Base-by-base conservation (phyloP, 2,888 invertebrate genomes). In the Habrosyne pyritoides region DNA sequence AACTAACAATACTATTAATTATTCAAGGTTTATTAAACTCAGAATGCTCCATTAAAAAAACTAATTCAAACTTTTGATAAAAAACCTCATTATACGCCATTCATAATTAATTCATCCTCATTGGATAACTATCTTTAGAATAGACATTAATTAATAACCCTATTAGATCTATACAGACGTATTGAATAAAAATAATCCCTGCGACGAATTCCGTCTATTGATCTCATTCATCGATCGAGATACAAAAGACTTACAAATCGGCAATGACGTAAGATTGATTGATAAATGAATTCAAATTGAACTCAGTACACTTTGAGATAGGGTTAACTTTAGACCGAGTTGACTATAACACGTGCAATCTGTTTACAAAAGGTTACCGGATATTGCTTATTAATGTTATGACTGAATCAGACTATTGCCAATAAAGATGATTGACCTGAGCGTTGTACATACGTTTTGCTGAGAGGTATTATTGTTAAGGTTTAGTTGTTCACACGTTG, bases 331-430 rank as follows among this genome's bases (percentile, higher is more conserved):
- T 81, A 7, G 53, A 42, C 0, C 63, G 61, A 18, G 12, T 21
- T 26, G 48, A 33, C 28, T 51, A 57, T 50, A 69, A 85, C 88
- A 88, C 87, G 86, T 87, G 84, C 81, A 84, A 78, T 82, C 73
- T 75, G 81, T 81, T 77, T 79, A 80, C 73, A 42, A 84, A 87
- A 87, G 83, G 85, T 82, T 82, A 86, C 69, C 85, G 90, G 90
- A 91, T 91, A 91, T 90, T 73, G 79, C 83, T 88, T 88, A 89
- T 89, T 89, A 89, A 89, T 89, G 84, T 82, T 81, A 83, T 77
- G 81, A 78, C 79, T 83, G 86, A 78, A 83, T 83, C 84, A 71
- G 79, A 75, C 82, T 85, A 89, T 89, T 83, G 86, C 75, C 87
- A 88, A 87, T 89, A 82, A 83, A 83, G 79, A 82, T 81, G 84